Base-by-base conservation (phyloP, 1,140 invertebrate species). In the Leptinotarsa undecemlineata region DNA sequence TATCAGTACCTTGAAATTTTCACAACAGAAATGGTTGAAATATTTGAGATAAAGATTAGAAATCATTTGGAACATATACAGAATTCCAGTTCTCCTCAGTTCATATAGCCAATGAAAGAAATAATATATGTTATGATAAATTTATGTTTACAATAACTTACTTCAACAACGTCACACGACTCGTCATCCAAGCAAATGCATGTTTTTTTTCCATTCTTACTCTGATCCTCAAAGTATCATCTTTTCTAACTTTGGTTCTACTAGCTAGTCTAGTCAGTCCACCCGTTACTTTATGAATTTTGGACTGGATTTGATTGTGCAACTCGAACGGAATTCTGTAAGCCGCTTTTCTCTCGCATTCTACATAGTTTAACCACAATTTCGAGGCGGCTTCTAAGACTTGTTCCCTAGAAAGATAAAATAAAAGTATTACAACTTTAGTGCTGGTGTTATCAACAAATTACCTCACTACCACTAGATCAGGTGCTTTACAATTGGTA, bases 231-330 rank as follows among this genome's bases (percentile, higher is more conserved):
- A 88, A 84, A 51, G 89, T 87, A 51, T 91, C 90, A 71, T 91
- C 90, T 74, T 90, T 90, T 62, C 82, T 71, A 3, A 95, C 92
- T 86, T 95, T 95, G 3, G 93, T 95, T 62, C 96, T 87, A 73
- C 94, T 96, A 0, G 96, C 96, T 23, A 98, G 86, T 71, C 96
- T 89, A 0, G 94, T 95, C 67, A 96, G 86, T 11, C 96, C 96
- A 23, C 96, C 96, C 0, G 96, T 97, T 3, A 99, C 95, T 86
- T 97, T 97, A 85, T 98, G 95, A 66, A 98, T 95, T 89, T 97
- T 98, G 68, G 95, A 96, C 84, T 98, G 96, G 21, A 98, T 96
- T 84, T 98, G 96, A 84, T 95, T 96, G 79, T 97, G 96, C 5
- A 98, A 86, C 85, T 96, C 95, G 92, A 95, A 96, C 1, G 95